Conservation (phyloP, 1,140 invertebrate genomes). For the Laodelphax striatellus region DNA sequence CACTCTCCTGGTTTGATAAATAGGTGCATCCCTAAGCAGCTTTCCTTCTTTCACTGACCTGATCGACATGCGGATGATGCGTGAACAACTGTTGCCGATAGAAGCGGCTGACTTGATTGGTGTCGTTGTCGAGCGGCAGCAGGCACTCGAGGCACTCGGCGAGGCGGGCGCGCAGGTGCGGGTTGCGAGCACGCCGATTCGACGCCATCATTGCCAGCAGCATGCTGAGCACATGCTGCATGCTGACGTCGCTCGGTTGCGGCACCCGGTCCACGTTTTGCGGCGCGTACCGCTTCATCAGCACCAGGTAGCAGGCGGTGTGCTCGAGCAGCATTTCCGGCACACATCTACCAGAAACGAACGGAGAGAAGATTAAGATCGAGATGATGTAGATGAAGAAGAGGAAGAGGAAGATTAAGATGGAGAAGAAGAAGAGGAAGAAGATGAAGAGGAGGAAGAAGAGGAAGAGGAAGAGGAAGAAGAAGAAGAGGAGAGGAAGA, state of each 20-base stretch:
- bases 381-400: too few species aligned
- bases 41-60: conserved; percentile 31
- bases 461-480: too few species aligned
- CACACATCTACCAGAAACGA: conserved; percentile 67
- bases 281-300: conserved; percentile 51
- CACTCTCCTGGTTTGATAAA: too few species aligned
- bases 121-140: conserved; percentile 52
- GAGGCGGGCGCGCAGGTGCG: conserved; percentile 79
- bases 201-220: conserved; percentile 49
- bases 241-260: conserved; percentile 41
- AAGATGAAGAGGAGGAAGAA: too few species aligned
- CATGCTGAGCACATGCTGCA: conserved; percentile 63
- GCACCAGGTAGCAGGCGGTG: conserved; percentile 64
- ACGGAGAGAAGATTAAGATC: too few species aligned
- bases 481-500: too few species aligned
- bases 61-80: conserved; percentile 54
- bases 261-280: conserved; percentile 37
- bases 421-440: too few species aligned
- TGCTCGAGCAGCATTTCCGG: conserved; percentile 89
- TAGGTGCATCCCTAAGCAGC: too few species aligned
- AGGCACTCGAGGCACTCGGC: conserved; percentile 81
- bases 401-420: too few species aligned
- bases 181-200: conserved; percentile 66
- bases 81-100: conserved; percentile 65
- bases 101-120: conserved; percentile 38